Conservation (phyloP, 2,888 invertebrate genomes). For the Cephus rjabovi region DNA sequence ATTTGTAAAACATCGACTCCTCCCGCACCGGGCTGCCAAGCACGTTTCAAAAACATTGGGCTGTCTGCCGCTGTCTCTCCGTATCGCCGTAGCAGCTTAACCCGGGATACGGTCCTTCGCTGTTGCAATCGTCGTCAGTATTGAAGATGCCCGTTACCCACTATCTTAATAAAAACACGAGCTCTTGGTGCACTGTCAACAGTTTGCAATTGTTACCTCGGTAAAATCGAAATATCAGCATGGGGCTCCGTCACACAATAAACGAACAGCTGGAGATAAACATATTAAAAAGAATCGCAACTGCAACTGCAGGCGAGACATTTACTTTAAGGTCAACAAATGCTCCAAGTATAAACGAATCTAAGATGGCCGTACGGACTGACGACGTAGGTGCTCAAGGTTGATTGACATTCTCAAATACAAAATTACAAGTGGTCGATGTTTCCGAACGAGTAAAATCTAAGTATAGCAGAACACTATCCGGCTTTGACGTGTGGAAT, state of each 20-base stretch:
- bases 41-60: constrained; percentile 50
- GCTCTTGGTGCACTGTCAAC: not conserved
- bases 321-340: not conserved
- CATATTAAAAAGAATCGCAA: not conserved
- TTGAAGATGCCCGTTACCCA: not conserved
- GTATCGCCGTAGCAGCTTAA: not conserved
- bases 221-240: not conserved
- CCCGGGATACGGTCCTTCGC: not conserved
- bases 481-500: not conserved
- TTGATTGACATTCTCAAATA: not conserved
- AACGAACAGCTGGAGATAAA: not conserved
- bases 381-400: not conserved
- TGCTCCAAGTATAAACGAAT: not conserved
- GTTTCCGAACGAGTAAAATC: not conserved
- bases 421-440: not conserved
- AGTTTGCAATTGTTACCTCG: not conserved
- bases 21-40: constrained; percentile 53
- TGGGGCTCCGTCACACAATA: not conserved
- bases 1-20: constrained; percentile 66
- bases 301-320: not conserved
- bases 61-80: constrained; percentile 8
- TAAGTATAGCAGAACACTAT: not conserved
- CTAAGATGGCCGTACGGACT: not conserved
- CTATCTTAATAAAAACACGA: not conserved
- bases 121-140: not conserved